A percentile compares a stretch with the other conserved stretches of the same genome.
phyloP scores from a whole-genome alignment of 1,140 invertebrate genomes.

The Bombus superbus region DNA sequence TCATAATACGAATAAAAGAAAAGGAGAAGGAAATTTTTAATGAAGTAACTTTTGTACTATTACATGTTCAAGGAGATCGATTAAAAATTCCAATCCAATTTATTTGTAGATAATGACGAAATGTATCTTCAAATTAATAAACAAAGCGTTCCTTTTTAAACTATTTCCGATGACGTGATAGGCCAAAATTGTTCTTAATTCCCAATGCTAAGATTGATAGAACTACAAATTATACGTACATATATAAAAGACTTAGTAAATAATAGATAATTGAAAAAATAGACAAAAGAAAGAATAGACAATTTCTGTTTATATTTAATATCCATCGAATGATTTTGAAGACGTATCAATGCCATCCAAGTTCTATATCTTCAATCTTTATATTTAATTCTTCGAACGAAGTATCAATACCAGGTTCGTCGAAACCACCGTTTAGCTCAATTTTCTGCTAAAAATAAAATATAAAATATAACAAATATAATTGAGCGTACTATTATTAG shows the following conservation, averaged over 20 bases:
- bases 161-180: not conserved
- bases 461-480: not conserved
- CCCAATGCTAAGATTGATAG: not conserved
- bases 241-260: not conserved
- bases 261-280: not conserved
- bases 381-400: conserved; percentile 75
- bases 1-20: not conserved
- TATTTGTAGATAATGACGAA: not conserved
- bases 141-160: not conserved
- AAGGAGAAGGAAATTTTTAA: not conserved
- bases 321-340: not conserved
- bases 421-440: conserved; percentile 70
- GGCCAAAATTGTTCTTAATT: not conserved
- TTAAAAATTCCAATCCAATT: conserved; percentile 6
- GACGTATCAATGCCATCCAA: conserved; percentile 69
- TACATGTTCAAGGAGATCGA: not conserved
- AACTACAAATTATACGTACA: not conserved
- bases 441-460: conserved; percentile 67
- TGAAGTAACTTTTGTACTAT: too few relatives aligned
- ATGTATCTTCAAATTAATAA: not conserved
- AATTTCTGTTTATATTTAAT: not conserved
- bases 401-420: conserved; percentile 71
- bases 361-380: conserved; percentile 76
- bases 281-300: not conserved
- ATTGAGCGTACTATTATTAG: not conserved